These are phyloP conservation scores for Acleris emargana DNA, from an alignment of 2,888 invertebrate species.

Conservation along the genomic window DNA sequence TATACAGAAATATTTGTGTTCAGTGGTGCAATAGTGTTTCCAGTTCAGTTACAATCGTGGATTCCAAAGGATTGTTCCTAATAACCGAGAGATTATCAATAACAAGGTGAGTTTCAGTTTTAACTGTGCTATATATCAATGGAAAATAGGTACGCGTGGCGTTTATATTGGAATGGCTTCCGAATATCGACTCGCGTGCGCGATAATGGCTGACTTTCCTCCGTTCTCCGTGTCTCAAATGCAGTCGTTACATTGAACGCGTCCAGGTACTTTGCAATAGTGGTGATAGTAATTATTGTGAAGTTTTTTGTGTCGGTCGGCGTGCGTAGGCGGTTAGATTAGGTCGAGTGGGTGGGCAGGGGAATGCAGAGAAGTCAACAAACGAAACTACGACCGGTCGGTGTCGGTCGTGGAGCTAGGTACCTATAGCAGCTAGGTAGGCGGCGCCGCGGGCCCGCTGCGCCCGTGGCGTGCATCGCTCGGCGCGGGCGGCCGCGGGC, in stretches of 20 bases:
- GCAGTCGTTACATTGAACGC: conserved; percentile 33
- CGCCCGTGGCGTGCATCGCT: conserved; percentile 33
- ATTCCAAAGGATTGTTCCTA: conserved; percentile 75
- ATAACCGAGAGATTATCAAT: conserved; percentile 60
- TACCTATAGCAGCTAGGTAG: conserved; percentile 38
- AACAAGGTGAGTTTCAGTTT: conserved; percentile 65
- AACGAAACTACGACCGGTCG: conserved; percentile 47
- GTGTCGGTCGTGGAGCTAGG: conserved; percentile 37
- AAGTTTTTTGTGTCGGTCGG: conserved; percentile 51
- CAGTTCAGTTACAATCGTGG: conserved; percentile 65
- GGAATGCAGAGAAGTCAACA: conserved; percentile 53
- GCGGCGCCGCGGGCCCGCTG: conserved; percentile 37
- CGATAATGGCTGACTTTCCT: conserved; percentile 81
- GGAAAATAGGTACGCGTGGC: conserved; percentile 60
- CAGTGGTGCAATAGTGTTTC: conserved; percentile 76
- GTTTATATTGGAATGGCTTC: conserved; percentile 75
- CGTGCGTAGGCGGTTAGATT: conserved; percentile 63
- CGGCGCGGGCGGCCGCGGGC: conserved; percentile 22
- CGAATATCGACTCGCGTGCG: conserved; percentile 81
- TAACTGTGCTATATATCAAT: conserved; percentile 43
- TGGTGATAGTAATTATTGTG: conserved; percentile 45
- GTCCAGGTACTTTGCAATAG: conserved; percentile 30
- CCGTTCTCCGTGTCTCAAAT: conserved; percentile 46
- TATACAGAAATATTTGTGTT: conserved; percentile 66
- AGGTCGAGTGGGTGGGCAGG: conserved; percentile 60